A percentile compares a stretch with the other conserved stretches of the same genome.
phyloP scores from a whole-genome alignment of 2,113 vertebrate genomes.

The Thalassarche chlororhynchos region DNA sequence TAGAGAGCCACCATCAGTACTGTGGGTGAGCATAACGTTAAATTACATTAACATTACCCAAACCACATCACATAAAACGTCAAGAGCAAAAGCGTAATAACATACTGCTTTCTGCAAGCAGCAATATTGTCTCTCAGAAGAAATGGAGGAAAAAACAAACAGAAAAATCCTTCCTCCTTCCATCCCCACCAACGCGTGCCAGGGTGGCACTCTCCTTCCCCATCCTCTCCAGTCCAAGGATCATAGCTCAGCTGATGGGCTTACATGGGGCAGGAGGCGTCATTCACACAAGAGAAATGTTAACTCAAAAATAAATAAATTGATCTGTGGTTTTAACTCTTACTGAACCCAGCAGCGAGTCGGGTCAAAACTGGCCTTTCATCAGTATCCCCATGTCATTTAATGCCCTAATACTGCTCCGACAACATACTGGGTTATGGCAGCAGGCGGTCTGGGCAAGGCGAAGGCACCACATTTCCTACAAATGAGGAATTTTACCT shows the following conservation, averaged over 20 bases:
- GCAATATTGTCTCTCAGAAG: neutral
- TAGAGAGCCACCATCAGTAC: neutral
- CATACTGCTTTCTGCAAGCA: neutral
- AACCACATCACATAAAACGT: neutral
- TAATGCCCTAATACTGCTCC: neutral
- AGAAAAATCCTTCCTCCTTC: neutral
- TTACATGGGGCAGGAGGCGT: neutral
- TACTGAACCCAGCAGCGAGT: neutral
- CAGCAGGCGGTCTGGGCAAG: neutral
- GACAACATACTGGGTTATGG: neutral
- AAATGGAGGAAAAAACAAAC: neutral
- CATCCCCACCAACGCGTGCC: neutral
- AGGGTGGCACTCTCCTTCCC: neutral
- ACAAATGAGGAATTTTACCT: neutral
- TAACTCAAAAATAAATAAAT: neutral
- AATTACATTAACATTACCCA: neutral
- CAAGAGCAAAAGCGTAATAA: neutral
- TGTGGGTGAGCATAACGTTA: neutral
- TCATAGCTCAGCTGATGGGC: neutral
- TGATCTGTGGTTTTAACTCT: neutral
- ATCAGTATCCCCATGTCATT: neutral
- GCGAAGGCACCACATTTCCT: neutral
- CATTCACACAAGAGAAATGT: neutral
- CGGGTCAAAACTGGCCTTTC: neutral
- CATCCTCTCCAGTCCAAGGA: neutral